phyloP scores from a whole-genome alignment of 2,888 invertebrate species.

The Ischnura elegans region DNA sequence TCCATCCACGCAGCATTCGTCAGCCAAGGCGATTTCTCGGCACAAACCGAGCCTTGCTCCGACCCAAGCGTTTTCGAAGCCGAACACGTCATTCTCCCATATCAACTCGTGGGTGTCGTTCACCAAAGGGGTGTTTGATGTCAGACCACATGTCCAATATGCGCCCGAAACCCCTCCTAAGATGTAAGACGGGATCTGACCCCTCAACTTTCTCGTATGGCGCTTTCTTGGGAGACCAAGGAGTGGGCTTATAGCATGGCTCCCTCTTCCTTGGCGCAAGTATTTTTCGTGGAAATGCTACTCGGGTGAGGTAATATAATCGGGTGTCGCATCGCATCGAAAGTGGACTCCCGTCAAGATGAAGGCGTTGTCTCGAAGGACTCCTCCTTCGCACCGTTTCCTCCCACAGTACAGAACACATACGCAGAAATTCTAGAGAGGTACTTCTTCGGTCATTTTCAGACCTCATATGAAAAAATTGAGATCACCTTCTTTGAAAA shows the following conservation, averaged over 20 bases:
- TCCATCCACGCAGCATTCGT: background rate
- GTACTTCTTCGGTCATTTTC: too few species aligned
- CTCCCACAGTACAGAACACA: too few species aligned
- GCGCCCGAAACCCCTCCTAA: background rate
- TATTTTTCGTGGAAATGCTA: background rate
- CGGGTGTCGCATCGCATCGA: background rate
- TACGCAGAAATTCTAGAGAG: too few species aligned
- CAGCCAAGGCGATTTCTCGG: background rate
- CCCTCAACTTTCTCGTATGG: background rate
- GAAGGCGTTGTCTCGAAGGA: background rate
- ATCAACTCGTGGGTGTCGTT: background rate
- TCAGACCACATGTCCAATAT: background rate
- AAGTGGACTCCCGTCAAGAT: background rate
- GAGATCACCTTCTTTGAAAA: too few species aligned
- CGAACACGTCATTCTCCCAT: background rate
- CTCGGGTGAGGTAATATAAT: background rate
- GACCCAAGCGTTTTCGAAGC: background rate
- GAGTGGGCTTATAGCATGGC: background rate
- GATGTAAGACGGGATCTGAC: background rate
- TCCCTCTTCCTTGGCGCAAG: background rate
- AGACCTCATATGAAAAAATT: too few species aligned
- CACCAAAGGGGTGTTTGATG: background rate
- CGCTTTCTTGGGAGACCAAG: background rate
- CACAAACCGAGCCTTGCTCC: background rate
- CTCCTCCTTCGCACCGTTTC: too few species aligned